Conservation (phyloP, 2,888 invertebrate genomes). For the Leucophora obtusa region DNA sequence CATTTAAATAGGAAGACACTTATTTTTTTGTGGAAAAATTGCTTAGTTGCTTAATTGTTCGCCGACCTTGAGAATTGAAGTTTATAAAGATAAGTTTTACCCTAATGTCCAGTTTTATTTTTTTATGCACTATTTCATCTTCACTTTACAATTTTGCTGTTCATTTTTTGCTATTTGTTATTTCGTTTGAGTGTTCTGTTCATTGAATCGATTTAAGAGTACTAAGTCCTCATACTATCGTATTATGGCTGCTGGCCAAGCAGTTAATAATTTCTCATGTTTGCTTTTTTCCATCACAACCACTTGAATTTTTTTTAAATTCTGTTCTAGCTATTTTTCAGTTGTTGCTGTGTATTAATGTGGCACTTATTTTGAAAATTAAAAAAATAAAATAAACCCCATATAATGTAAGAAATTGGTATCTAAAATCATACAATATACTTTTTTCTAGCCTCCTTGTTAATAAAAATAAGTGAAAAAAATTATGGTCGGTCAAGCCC, state of each 20-base stretch:
- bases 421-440: too few relatives aligned
- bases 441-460: too few relatives aligned
- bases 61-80: too few relatives aligned
- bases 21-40: too few relatives aligned
- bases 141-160: constrained; percentile 10
- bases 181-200: constrained; percentile 44
- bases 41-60: too few relatives aligned
- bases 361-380: too few relatives aligned
- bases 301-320: too few relatives aligned
- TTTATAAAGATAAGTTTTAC: background rate
- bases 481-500: too few relatives aligned
- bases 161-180: background rate
- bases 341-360: background rate
- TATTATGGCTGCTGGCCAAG: constrained; percentile 61
- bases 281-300: constrained; percentile 28
- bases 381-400: too few relatives aligned
- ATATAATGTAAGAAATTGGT: too few relatives aligned
- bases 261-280: constrained; percentile 66
- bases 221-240: constrained; percentile 17
- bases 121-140: constrained; percentile 6
- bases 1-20: too few relatives aligned
- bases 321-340: background rate
- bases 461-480: too few relatives aligned
- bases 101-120: constrained; percentile 23
- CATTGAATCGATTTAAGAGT: constrained; percentile 47